Percentiles rank a stretch among this genome's conserved stretches.
Evolutionary conservation across 2,797 vertebrate species (phyloP).

Genomic region (Discoglossus pictus): DNA sequence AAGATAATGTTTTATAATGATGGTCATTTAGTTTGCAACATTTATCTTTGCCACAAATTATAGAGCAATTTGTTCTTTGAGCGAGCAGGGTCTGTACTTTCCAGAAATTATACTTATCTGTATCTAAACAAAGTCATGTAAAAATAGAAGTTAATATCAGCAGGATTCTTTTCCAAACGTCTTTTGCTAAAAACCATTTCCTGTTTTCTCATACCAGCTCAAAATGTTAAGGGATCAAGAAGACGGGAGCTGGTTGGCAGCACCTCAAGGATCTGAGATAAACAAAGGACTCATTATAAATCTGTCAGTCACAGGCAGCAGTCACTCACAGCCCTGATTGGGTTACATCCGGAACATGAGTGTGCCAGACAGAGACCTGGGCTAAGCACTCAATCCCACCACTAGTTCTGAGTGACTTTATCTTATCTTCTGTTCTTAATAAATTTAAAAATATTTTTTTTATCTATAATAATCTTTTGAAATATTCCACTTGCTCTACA

Average conservation of each 20-base stretch:
- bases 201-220: constrained; percentile 60
- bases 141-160: constrained; percentile 45
- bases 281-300: constrained; percentile 65
- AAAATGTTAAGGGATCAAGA: constrained; percentile 9
- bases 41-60: no score
- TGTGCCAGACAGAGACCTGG: no score
- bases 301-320: constrained; percentile 52
- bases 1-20: no score
- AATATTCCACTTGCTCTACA: no score
- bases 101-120: not conserved
- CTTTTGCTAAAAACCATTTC: constrained; percentile 61
- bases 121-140: not conserved
- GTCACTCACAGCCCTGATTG: no score
- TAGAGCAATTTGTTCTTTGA: not conserved
- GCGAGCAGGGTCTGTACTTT: not conserved
- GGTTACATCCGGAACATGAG: no score
- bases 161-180: constrained; percentile 64
- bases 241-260: constrained; percentile 27
- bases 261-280: constrained; percentile 52
- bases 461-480: no score
- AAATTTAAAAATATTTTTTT: no score
- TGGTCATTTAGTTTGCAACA: no score
- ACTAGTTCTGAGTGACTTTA: no score
- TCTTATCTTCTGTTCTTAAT: no score
- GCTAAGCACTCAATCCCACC: no score